These are phyloP conservation scores for Callospermophilus lateralis DNA, from an alignment of 2,113 vertebrate genomes.

Conservation along the genomic window DNA sequence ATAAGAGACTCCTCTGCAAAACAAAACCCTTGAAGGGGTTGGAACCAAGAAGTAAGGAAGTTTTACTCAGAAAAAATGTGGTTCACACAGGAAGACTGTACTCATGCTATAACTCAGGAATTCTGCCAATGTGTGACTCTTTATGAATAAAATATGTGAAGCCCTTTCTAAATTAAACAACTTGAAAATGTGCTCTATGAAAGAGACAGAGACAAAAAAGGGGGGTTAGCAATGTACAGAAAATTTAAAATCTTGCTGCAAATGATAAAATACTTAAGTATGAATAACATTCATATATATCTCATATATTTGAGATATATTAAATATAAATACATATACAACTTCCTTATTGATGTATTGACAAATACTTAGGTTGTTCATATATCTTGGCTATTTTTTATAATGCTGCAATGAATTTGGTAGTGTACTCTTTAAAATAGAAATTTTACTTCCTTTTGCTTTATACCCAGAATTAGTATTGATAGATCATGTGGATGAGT, in stretches of 20 bases:
- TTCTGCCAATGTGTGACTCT: neutral
- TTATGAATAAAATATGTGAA: constrained; percentile 40
- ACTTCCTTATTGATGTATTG: too few relatives aligned
- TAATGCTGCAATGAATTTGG: too few relatives aligned
- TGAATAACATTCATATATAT: neutral
- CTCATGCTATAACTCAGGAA: neutral
- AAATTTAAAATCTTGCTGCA: neutral
- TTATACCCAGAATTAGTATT: too few relatives aligned
- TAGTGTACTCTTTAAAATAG: too few relatives aligned
- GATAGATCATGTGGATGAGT: too few relatives aligned
- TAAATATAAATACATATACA: too few relatives aligned
- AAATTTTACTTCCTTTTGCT: too few relatives aligned
- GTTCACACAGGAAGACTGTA: neutral
- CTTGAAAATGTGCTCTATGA: neutral
- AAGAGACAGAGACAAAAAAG: neutral
- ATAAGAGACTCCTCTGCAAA: too few relatives aligned
- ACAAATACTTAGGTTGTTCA: too few relatives aligned
- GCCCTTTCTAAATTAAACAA: constrained; percentile 6
- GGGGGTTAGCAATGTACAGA: neutral
- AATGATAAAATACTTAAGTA: neutral
- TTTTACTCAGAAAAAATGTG: neutral
- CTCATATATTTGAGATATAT: too few relatives aligned
- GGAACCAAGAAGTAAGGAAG: neutral
- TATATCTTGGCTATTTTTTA: too few relatives aligned
- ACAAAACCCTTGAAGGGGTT: neutral